Percentiles rank a stretch among this genome's conserved stretches.
These are phyloP conservation scores for Eupithecia exiguata DNA, from an alignment of 2,888 invertebrate genomes.

Conservation along the genomic window DNA sequence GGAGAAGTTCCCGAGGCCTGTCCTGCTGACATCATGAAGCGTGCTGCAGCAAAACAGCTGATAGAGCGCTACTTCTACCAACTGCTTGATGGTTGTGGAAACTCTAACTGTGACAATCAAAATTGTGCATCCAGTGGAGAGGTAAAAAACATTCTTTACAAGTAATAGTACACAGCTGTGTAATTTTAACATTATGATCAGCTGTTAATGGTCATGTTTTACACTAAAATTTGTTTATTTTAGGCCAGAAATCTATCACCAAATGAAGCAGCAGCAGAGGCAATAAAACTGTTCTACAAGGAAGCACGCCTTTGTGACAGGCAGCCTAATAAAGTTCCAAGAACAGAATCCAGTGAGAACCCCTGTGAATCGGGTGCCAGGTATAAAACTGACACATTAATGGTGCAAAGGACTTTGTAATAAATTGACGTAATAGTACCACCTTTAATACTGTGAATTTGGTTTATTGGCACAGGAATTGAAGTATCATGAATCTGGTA, in stretches of 20 bases:
- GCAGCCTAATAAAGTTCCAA: constrained; percentile 87
- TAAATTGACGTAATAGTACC: background rate
- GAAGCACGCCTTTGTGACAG: constrained; percentile 93
- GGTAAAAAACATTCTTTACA: constrained; percentile 74
- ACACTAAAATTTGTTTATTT: background rate
- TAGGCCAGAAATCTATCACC: constrained; percentile 89
- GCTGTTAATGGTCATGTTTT: background rate
- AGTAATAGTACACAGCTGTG: background rate
- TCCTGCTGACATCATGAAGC: constrained; percentile 87
- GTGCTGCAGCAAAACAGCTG: constrained; percentile 91
- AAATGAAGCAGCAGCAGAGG: constrained; percentile 95
- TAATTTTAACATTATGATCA: background rate
- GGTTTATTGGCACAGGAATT: background rate
- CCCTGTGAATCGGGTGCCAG: constrained; percentile 71
- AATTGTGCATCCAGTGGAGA: constrained; percentile 95
- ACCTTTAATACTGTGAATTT: background rate
- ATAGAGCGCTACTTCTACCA: constrained; percentile 97
- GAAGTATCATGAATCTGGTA: background rate
- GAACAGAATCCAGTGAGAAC: constrained; percentile 77
- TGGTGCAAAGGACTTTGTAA: background rate
- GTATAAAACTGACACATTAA: constrained; percentile 47
- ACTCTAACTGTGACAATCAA: constrained; percentile 92
- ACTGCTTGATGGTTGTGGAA: constrained; percentile 95
- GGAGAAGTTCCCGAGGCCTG: constrained; percentile 54
- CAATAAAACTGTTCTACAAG: constrained; percentile 92